phyloP scores from a whole-genome alignment of 2,797 vertebrate species.

The Morelia viridis region DNA sequence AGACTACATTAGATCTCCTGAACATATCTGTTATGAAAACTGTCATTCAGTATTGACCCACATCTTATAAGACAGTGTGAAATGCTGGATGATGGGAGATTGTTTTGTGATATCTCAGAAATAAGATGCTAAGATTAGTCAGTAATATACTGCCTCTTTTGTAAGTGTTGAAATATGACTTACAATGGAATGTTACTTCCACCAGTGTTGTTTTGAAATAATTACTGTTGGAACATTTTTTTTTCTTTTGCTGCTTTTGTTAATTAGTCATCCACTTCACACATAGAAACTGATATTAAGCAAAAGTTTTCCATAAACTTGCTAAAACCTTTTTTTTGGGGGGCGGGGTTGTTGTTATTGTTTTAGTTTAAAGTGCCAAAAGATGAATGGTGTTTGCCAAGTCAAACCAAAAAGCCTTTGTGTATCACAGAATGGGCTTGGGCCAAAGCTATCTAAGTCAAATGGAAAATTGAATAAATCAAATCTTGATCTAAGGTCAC shows the following conservation, averaged over 20 bases:
- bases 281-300: conserved; percentile 17
- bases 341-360: too few relatives aligned
- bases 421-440: background rate
- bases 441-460: background rate
- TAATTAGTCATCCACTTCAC: conserved; percentile 27
- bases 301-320: conserved; percentile 4
- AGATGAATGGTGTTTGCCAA: background rate
- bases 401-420: background rate
- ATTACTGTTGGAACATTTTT: conserved; percentile 24
- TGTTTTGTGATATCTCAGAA: background rate
- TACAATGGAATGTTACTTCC: background rate
- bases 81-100: background rate
- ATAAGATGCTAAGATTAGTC: conserved; percentile 30
- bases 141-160: background rate
- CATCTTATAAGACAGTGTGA: background rate
- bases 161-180: background rate
- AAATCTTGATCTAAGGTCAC: background rate
- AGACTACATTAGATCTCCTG: background rate
- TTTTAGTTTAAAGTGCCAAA: background rate
- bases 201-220: conserved; percentile 13
- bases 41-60: conserved; percentile 19
- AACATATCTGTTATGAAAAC: background rate
- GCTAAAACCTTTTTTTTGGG: background rate
- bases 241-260: background rate
- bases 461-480: fast-evolving